Base-by-base conservation (phyloP, 2,888 invertebrate species). In the Heliconius erato region DNA sequence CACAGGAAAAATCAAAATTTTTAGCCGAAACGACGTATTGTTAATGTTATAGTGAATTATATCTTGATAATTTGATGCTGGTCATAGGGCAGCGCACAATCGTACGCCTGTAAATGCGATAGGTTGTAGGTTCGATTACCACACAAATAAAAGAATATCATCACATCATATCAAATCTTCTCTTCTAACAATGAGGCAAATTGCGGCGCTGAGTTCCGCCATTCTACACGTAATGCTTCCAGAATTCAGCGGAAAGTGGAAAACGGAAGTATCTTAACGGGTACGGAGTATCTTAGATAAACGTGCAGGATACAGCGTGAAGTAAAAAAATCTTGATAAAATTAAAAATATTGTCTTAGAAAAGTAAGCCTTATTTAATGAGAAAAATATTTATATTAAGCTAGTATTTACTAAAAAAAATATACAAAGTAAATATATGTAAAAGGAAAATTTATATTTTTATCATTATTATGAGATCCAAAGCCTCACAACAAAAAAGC, bases 391-490 rank as follows among this genome's bases (percentile, higher is more conserved):
- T 11, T 65, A 65, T n/a, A 16, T 67, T n/a, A 28, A 0, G 28
- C 28, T 6, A 3, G 7, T 67, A 26, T 65, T 71, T 26, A 44
- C 26, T 16, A 26, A 72, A 72, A 44, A 16, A 26, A 44, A 16
- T 7, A 3, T 76, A 40, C 40, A 76, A 63, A 63, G n/a, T 35
- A 63, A 40, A 76, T n/a, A 16, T 76, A 54, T 63, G 6, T n/a
- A 12, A 72, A 63, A 16, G 23, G 23, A 63, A 63, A 63, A 63
- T 63, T 63, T 63, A 63, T 76, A 26, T 76, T 26, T 76, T 76
- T 35, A 32, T 76, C 63, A 40, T 63, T 76, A 76, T 63, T 63
- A 35, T n/a, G n/a, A 76, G 76, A 76, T 63, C 76, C 76, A 76
- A 63, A 63, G 76, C 63, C 14, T 76, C 35, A n/a, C 40, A 76